Base-by-base conservation (phyloP, 2,113 vertebrate genomes). In the Cochlearius cochlearius region DNA sequence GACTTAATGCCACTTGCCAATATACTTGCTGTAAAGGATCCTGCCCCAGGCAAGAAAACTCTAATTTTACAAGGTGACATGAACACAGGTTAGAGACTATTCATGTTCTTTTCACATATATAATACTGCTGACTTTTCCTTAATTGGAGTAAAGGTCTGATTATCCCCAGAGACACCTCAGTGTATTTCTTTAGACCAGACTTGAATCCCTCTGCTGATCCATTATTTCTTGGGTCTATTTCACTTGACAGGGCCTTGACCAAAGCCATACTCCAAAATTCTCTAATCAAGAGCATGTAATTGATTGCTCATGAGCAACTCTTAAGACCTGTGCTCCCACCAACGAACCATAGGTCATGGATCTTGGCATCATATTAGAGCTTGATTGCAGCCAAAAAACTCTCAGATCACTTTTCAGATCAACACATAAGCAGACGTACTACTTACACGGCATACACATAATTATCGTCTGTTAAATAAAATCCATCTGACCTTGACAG, bases 201-300 rank as follows among this genome's bases (percentile, higher is more conserved):
- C 20, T 94, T 95, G 90, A 82, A 92, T 96, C 39, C 68, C 39
- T 60, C 26, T 93, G 72, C 82, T 93, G 80, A 94, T 95, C 78
- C 47, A 71, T 93, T 81, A 93, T 88, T 96, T 94, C 78, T 92
- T 91, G 49, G 34, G 47, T 93, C 78, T 86, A 38, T 95, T 91
- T 92, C 68, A 55, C 34, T 94, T 92, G 96, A 91, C 91, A 96
- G 92, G 56, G 64, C 91, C 75, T 93, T 90, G 82, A 90, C 71
- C 91, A 95, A 89, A 95, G 66, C 58, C 52, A 58, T 36, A 82
- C 34, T 78, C 68, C 58, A 89, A 81, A 92, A 94, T 86, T 87
- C 60, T 91, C 55, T 96, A 89, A 94, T 94, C 91, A 89, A 53
- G 26, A 79, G 3, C 45, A 49, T 79, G 77, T 85, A 95, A 92